These are phyloP conservation scores for Pilophorus perplexus DNA, from an alignment of 2,888 invertebrate species.

Conservation along the genomic window DNA sequence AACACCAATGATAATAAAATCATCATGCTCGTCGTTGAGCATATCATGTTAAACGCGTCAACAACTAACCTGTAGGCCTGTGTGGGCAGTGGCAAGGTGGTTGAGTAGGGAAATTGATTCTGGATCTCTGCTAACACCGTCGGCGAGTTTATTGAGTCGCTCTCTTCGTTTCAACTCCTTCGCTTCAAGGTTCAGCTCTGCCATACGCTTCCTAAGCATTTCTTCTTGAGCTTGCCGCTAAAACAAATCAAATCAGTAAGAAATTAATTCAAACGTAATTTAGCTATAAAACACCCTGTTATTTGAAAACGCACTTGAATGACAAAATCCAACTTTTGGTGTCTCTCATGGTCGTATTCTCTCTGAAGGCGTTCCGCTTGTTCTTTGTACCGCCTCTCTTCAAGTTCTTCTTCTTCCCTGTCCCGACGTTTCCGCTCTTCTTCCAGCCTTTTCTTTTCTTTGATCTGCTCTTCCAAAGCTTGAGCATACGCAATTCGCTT, in stretches of 20 bases:
- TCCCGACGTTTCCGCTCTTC: slow-evolving; percentile 41
- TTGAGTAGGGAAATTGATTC: too few species aligned
- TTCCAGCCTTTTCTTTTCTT: slow-evolving; percentile 44
- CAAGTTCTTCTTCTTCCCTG: slow-evolving; percentile 42
- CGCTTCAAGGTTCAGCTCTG: slow-evolving; percentile 42
- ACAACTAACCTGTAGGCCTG: too few species aligned
- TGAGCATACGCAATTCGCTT: slow-evolving; percentile 44
- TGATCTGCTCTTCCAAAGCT: slow-evolving; percentile 44
- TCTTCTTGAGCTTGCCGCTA: slow-evolving; percentile 44
- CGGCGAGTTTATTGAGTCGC: slow-evolving; percentile 26
- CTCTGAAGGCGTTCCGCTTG: slow-evolving; percentile 29
- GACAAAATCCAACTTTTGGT: slow-evolving; percentile 35
- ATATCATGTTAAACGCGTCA: too few species aligned
- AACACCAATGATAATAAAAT: too few species aligned
- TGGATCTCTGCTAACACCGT: too few species aligned
- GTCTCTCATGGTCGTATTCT: slow-evolving; percentile 38
- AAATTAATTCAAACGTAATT: neutral
- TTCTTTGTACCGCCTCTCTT: slow-evolving; percentile 40
- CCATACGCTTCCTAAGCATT: slow-evolving; percentile 36
- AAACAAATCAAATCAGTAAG: neutral
- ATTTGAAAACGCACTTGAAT: slow-evolving; percentile 28
- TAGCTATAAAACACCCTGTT: neutral
- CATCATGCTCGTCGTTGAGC: too few species aligned
- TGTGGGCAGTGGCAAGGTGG: too few species aligned
- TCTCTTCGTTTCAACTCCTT: slow-evolving; percentile 43